These are phyloP conservation scores for Clarias pachynema DNA, from an alignment of 2,797 vertebrate genomes.

Conservation along the genomic window DNA sequence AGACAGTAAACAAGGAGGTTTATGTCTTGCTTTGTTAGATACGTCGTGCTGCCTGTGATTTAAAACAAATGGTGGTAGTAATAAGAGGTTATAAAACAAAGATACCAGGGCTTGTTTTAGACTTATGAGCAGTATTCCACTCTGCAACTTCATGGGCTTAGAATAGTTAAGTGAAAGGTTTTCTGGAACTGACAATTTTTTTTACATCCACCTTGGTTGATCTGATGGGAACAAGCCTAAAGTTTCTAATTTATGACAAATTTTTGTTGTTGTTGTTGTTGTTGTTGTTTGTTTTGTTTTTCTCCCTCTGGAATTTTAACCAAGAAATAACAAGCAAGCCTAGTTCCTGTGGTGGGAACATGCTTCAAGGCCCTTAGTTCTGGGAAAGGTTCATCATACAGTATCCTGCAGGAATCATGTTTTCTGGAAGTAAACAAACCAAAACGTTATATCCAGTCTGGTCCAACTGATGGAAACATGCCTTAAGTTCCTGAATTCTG, in stretches of 20 bases:
- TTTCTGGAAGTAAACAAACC: no score
- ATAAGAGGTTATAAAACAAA: neutral
- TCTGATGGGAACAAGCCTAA: neutral
- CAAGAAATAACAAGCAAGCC: neutral
- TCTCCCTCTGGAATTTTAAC: neutral
- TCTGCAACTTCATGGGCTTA: neutral
- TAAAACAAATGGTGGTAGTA: conserved; percentile 10
- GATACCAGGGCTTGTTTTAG: neutral
- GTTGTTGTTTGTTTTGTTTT: neutral
- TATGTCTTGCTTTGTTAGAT: neutral
- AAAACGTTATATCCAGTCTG: no score
- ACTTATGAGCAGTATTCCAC: neutral
- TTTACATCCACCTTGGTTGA: neutral
- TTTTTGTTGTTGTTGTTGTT: neutral
- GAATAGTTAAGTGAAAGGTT: neutral
- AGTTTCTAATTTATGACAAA: neutral
- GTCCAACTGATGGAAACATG: no score
- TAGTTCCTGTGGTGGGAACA: neutral
- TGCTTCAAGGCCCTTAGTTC: no score
- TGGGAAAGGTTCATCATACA: no score
- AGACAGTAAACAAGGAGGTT: neutral
- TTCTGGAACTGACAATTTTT: neutral
- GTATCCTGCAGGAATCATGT: no score
- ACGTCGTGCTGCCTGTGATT: neutral
- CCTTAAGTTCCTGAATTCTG: no score